These are phyloP conservation scores for Scaptomyza tumidula DNA, from an alignment of 2,888 invertebrate genomes.

Conservation along the genomic window DNA sequence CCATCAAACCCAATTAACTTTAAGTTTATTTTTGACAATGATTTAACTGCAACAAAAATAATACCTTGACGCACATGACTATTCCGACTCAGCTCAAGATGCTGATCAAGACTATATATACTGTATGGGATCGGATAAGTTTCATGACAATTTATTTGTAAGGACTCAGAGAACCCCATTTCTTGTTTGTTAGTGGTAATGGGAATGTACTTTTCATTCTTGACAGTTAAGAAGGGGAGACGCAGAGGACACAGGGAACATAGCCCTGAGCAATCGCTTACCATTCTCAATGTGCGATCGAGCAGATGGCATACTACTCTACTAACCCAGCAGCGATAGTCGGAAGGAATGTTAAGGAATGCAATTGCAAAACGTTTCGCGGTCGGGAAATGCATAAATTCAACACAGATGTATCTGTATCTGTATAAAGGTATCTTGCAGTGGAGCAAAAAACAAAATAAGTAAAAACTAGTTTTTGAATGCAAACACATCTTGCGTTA, in stretches of 20 bases:
- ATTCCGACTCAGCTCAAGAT: too few species aligned
- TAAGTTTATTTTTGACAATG: too few species aligned
- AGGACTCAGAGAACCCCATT: too few species aligned
- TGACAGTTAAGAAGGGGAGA: slow-evolving; percentile 1
- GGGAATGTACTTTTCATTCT: slow-evolving; percentile 34
- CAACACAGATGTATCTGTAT: slow-evolving; percentile 9
- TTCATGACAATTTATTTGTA: too few species aligned
- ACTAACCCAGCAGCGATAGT: slow-evolving; percentile 55
- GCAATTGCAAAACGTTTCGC: neutral
- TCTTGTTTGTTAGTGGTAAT: slow-evolving; percentile 5
- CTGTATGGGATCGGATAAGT: too few species aligned
- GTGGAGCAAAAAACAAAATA: neutral
- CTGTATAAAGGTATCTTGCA: neutral
- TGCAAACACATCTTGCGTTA: neutral
- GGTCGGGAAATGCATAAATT: slow-evolving; percentile 40
- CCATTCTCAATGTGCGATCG: slow-evolving; percentile 42
- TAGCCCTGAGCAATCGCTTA: slow-evolving; percentile 9
- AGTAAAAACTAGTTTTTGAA: slow-evolving; percentile 1
- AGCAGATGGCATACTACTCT: slow-evolving; percentile 64
- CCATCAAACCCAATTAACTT: too few species aligned
- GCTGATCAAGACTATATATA: too few species aligned
- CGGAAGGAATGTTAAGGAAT: slow-evolving; percentile 4
- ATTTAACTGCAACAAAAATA: too few species aligned
- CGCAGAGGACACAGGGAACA: neutral
- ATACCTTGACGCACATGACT: too few species aligned